Evolutionary conservation across 2,113 vertebrate species (phyloP).

Genomic region (Gymnogyps californianus): DNA sequence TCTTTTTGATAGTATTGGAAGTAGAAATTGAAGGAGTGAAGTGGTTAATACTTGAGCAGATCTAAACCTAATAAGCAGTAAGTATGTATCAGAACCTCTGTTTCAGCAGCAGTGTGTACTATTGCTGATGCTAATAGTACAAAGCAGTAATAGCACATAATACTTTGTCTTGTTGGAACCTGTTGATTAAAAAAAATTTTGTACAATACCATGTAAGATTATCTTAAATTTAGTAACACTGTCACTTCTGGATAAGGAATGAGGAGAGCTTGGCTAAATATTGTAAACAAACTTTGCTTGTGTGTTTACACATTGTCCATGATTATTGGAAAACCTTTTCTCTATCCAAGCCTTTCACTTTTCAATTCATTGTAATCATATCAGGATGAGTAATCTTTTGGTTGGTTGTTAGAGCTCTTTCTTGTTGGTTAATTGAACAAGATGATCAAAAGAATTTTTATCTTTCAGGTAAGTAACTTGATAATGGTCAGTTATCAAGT

Average conservation of each 20-base stretch:
- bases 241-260: not conserved
- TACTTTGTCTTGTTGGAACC: not conserved
- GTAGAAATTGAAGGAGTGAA: not conserved
- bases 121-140: not conserved
- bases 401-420: not conserved
- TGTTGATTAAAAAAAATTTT: not conserved
- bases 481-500: not conserved
- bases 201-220: not conserved
- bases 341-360: not conserved
- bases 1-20: not conserved
- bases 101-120: not conserved
- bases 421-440: not conserved
- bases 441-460: not conserved
- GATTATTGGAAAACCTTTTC: not conserved
- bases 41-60: not conserved
- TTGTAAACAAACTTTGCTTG: not conserved
- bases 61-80: not conserved
- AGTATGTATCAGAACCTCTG: not conserved
- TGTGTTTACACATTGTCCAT: not conserved
- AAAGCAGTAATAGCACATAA: not conserved
- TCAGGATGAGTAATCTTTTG: not conserved
- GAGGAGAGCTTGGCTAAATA: not conserved
- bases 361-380: not conserved
- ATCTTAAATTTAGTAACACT: not conserved
- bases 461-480: not conserved